These are phyloP conservation scores for Galemys pyrenaicus DNA, from an alignment of 2,113 vertebrate species.

Conservation along the genomic window DNA sequence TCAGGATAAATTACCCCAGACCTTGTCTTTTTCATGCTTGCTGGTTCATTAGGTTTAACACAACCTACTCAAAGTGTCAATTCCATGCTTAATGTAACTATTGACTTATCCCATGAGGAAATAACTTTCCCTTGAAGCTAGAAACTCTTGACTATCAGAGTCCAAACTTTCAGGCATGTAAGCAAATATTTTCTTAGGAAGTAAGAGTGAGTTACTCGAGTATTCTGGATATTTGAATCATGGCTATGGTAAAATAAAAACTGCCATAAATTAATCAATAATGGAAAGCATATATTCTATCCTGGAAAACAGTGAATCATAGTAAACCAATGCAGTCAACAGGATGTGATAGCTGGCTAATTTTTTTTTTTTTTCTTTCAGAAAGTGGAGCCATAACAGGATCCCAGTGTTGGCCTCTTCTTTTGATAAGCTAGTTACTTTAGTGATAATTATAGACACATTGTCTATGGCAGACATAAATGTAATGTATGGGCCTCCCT, in stretches of 20 bases:
- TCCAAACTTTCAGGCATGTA: neutral
- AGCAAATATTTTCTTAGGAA: neutral
- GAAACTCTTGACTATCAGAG: neutral
- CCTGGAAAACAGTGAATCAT: neutral
- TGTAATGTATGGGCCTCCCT: too few relatives aligned
- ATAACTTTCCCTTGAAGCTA: neutral
- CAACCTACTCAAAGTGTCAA: neutral
- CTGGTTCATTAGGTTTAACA: neutral
- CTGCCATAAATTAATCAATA: neutral
- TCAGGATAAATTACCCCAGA: neutral
- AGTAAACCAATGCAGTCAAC: neutral
- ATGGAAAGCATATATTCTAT: neutral
- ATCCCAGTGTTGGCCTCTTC: neutral
- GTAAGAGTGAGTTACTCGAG: neutral
- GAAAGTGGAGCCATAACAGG: too few relatives aligned
- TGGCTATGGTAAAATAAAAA: neutral
- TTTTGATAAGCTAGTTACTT: neutral
- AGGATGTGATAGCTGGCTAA: neutral
- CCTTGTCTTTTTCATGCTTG: neutral
- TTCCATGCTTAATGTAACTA: neutral
- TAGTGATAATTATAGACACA: neutral
- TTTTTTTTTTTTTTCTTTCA: neutral
- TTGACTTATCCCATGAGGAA: neutral
- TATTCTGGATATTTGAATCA: neutral
- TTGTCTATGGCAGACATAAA: neutral